Conservation (phyloP, 2,113 vertebrate genomes). For the Eubucco bourcierii region DNA sequence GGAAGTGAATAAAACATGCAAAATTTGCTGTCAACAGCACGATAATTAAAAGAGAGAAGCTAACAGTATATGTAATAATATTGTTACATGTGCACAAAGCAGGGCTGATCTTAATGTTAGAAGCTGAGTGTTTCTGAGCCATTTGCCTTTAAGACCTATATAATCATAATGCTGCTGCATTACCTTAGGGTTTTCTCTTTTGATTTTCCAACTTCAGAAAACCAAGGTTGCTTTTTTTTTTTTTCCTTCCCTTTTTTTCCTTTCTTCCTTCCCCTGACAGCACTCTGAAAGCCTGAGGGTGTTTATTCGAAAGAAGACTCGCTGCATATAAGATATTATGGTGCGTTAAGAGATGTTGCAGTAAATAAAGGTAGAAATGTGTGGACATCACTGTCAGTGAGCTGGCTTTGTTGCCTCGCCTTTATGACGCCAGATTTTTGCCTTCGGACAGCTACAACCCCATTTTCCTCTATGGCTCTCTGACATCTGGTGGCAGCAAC, state of each 20-base stretch:
- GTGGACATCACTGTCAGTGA: background rate
- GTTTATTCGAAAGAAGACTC: slow-evolving; percentile 10
- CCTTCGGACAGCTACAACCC: background rate
- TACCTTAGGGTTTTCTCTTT: slow-evolving; percentile 47
- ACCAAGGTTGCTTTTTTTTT: background rate
- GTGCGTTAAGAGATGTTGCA: background rate
- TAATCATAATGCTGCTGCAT: slow-evolving; percentile 11
- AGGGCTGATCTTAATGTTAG: background rate
- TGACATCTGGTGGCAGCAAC: slow-evolving; percentile 64
- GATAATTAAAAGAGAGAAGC: slow-evolving; percentile 28
- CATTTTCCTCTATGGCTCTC: slow-evolving; percentile 47
- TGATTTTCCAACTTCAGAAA: slow-evolving; percentile 50
- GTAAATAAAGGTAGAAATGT: background rate
- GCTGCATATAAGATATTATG: background rate
- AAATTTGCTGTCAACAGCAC: slow-evolving; percentile 9
- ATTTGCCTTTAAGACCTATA: slow-evolving; percentile 62
- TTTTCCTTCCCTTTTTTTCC: no score
- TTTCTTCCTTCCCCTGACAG: background rate
- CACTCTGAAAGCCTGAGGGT: background rate
- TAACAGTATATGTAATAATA: slow-evolving; percentile 1
- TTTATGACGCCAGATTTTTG: background rate
- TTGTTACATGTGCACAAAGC: slow-evolving; percentile 34
- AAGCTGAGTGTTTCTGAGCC: background rate
- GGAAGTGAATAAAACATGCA: background rate
- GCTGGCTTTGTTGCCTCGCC: background rate